Base-by-base conservation (phyloP, 2,113 vertebrate species). In the Pholis gunnellus region DNA sequence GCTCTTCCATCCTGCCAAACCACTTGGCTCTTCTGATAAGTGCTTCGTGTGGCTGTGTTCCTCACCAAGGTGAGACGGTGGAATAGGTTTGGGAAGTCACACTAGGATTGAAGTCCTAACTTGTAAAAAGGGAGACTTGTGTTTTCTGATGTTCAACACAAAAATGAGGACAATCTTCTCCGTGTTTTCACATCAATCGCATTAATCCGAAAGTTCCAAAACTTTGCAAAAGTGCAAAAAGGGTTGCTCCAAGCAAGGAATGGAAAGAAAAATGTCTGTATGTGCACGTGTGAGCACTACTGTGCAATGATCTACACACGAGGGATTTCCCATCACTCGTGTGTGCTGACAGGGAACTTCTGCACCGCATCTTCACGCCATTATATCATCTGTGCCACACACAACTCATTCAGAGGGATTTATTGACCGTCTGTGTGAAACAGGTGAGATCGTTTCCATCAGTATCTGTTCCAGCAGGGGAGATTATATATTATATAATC, bases 341-440 rank as follows among this genome's bases (percentile, higher is more conserved):
- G 25, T 65, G 46, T 54, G 68, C 68, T 78, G 79, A 83, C 82
- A 71, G 29, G 57, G 36, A 57, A 75, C 83, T 78, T 81, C 75
- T 72, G 79, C 54, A 36, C 42, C 42, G 42, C 27, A 42, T 65
- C 36, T 34, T 75, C 52, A 40, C 1, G 0, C 52, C 73, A 75
- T 90, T 68, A 68, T 40, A 74, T 78, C 64, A 76, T 60, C 34
- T 29, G 34, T 38, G 64, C 67, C 78, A 60, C 27, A 27, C 64
- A 79, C 18, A 20, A 63, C 31, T 80, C 75, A 71, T n/a, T n/a
- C 11, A 4, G 11, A 11, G 50, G 17, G 72, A 88, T 61, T 71
- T 40, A 79, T n/a, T 25, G 65, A 46, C 18, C 3, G 6, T 52
- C n/a, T 69, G 38, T 52, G 38, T 10, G 34, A 79, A 67, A 67